Evolutionary conservation across 2,797 vertebrate species (phyloP), one percentile per base, ranked within the genome.

Genomic region (Protosalanx chinensis): DNA sequence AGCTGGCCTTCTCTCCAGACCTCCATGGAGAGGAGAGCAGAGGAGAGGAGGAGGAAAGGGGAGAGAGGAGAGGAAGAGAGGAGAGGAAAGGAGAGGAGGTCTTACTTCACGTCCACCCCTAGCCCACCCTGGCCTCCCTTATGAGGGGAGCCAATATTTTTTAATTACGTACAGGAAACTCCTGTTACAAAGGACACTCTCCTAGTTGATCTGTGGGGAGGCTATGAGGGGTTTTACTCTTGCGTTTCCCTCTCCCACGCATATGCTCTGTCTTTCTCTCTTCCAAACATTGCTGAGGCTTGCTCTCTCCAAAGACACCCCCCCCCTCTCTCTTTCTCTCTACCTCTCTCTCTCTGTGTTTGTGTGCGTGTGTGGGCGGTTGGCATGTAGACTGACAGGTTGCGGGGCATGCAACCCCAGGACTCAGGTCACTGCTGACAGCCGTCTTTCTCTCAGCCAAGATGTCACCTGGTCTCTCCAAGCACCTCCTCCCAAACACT

Each of bases 81-180:
- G 27, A 10, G 58, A 20, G 20, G 56, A n/a, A 16, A 58, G 56
- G 56, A 58, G 56, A 18, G 58, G 27, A 12, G 10, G 18, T 64
- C 15, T 32, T 56, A 51, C 62, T 62, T 32, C 27, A 35, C 20
- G 27, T 20, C 20, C 63, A 65, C 32, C 46, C 49, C 33, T 53
- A 15, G 20, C 66, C 53, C 15, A 46, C 32, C 49, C 82, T n/a
- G 10, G 77, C 69, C 18, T 83, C 85, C 87, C 84, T 76, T 69
- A 81, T 81, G 75, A 83, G 80, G 79, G 71, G 79, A 68, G 76
- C 73, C 84, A 84, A 87, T 89, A 88, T 90, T 89, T 92, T 93
- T 94, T 90, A 91, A 93, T 90, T 85, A 93, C 86, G 72, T 83
- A 78, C 83, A 90, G 92, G 92, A 92, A 93, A 93, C 91, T 94